These are phyloP conservation scores for Pemphredon lugubris DNA, from an alignment of 2,888 invertebrate genomes.

Conservation along the genomic window DNA sequence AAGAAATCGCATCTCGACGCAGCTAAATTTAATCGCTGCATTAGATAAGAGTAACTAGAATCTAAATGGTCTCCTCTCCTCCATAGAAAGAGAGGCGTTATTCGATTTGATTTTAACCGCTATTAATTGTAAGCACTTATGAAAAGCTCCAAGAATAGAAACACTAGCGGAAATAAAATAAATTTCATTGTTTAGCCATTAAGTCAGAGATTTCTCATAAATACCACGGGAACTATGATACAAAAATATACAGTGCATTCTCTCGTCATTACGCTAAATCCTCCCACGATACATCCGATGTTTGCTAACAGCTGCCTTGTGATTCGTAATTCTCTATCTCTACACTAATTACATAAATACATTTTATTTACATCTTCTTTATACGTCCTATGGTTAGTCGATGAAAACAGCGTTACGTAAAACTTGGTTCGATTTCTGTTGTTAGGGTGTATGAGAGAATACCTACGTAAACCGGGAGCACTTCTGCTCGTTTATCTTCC, in stretches of 20 bases:
- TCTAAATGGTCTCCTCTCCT: constrained; percentile 23
- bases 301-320: constrained; percentile 17
- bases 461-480: constrained; percentile 32
- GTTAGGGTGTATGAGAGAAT: constrained; percentile 38
- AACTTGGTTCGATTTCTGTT: constrained; percentile 22
- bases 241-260: constrained; percentile 76
- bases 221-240: constrained; percentile 77
- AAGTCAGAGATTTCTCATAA: constrained; percentile 67
- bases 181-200: constrained; percentile 34
- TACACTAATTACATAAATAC: constrained; percentile 80
- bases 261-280: constrained; percentile 25
- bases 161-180: neutral
- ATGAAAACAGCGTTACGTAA: constrained; percentile 48
- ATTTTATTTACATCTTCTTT: constrained; percentile 75
- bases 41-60: constrained; percentile 33
- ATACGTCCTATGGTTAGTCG: constrained; percentile 53
- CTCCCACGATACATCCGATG: constrained; percentile 20
- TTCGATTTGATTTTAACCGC: constrained; percentile 46
- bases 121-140: constrained; percentile 41
- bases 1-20: constrained; percentile 36
- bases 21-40: constrained; percentile 27
- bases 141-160: constrained; percentile 3
- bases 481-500: constrained; percentile 11
- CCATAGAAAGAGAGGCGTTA: constrained; percentile 5
- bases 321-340: constrained; percentile 39